Base-by-base conservation (phyloP, 2,888 invertebrate genomes). In the Eucera pruinosa region DNA sequence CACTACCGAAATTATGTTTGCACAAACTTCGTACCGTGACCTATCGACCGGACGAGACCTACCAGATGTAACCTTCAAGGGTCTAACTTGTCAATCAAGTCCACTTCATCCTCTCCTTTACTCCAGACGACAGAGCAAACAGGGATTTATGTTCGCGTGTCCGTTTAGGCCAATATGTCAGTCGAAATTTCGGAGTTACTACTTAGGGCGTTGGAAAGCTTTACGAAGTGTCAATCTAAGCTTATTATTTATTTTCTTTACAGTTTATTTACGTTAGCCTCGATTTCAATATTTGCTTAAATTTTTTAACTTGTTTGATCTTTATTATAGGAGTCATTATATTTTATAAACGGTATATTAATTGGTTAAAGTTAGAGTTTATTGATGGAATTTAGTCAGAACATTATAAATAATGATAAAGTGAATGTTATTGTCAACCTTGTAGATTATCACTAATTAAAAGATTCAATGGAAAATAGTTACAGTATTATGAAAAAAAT, bases 1-100 rank as follows among this genome's bases (percentile, higher is more conserved):
- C 83, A 81, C 74, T 85, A 72, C 76, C 83, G 65, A 86, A 85
- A 83, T 86, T 87, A 85, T 87, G 83, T 86, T 86, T 87, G 73
- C 87, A 67, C 80, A 73, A 60, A 83, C 71, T 78, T 75, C 70
- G 68, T 69, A 43, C 62, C 71, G 73, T 75, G 78, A 80, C 78
- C 80, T 84, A 82, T 84, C 82, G 84, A 82, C 80, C 74, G 73
- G 41, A 64, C 48, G 54, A 20, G 27, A 41, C 36, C 50, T 57
- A 7, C 33, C 43, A 15, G 71, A 58, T 61, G 36, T 47, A 58
- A 47, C n/a, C 47, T 54, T 7, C 27, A 33, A 67, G 52, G 50
- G 45, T 62, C 64, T 43, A 39, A 61, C 76, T 45, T 50, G 67
- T 20, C 67, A 64, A 64, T 64, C 73, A 57, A 58, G 45, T 41